These are phyloP conservation scores for Ooceraea biroi DNA, from an alignment of 1,140 invertebrate genomes.

Conservation along the genomic window DNA sequence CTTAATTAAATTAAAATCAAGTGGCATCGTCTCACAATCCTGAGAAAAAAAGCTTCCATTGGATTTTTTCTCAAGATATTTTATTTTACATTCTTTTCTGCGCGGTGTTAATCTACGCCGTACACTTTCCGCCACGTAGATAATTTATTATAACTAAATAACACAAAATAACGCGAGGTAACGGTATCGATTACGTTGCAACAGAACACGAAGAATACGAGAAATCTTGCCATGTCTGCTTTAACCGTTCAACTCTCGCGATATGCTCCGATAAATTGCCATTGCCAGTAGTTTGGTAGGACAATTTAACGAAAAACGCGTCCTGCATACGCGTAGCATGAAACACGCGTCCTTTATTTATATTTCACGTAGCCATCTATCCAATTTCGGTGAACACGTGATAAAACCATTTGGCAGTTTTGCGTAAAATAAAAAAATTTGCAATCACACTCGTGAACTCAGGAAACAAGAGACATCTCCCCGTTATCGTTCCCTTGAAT, in stretches of 20 bases:
- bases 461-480: neutral
- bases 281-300: neutral
- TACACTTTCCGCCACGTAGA: neutral
- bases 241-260: conserved; percentile 19
- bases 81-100: too few relatives aligned
- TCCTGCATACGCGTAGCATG: neutral
- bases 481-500: neutral
- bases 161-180: neutral
- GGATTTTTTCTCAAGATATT: too few relatives aligned
- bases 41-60: too few relatives aligned
- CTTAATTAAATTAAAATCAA: too few relatives aligned
- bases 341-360: conserved; percentile 33
- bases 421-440: conserved; percentile 17
- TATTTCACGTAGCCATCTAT: neutral
- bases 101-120: neutral
- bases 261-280: conserved; percentile 21
- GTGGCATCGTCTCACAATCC: too few relatives aligned
- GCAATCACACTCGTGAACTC: neutral
- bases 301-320: conserved; percentile 38
- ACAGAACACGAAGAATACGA: neutral
- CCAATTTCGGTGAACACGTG: conserved; percentile 27
- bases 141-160: neutral
- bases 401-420: conserved; percentile 2
- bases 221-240: neutral
- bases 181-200: neutral